Base-by-base conservation (phyloP, 2,113 vertebrate genomes). In the Syngnathus floridae region DNA sequence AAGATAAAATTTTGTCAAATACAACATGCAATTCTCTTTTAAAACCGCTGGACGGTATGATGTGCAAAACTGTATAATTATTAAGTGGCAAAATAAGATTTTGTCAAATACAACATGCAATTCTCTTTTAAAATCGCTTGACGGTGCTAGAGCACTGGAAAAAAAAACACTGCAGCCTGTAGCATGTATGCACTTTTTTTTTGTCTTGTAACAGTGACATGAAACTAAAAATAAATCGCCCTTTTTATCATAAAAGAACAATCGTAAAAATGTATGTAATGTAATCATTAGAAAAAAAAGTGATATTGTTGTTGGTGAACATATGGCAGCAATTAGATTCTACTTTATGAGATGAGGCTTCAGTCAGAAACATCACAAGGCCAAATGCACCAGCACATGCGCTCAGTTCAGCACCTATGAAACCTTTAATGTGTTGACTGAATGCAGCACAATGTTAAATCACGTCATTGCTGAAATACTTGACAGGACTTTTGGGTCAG, bases 261-360 rank as follows among this genome's bases (percentile, higher is more conserved):
- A 16, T 5, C 16, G 16, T 45, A 43, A 11, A 3, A 45, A 45
- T 31, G 3, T 31, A 31, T 31, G 11, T 13, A 45, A 16, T 14
- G 16, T 46, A 46, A 41, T 41, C 11, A 41, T 9, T 2, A 5
- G 14, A 16, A 45, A 45, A 45, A 16, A 16, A 56, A 9, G 2
- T 26, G 10, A 31, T 35, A 16, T 14, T n/a, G 3, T 41, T 62
- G 5, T 3, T 8, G 74, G 71, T 62, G 31, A 54, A 62, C 54
- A 62, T 63, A 71, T 73, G 69, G 21, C 52, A 81, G 79, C 67
- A 69, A 69, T 70, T 43, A 61, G 70, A 8, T 1, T 1, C 0
- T 48, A 83, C 72, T 83, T 86, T 80, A 80, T 83, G 78, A 69
- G 76, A 87, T 82, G 58, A 74, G 83, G 86, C 74, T 74, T 80